phyloP scores from a whole-genome alignment of 2,888 invertebrate species.

The Adelphocoris suturalis region DNA sequence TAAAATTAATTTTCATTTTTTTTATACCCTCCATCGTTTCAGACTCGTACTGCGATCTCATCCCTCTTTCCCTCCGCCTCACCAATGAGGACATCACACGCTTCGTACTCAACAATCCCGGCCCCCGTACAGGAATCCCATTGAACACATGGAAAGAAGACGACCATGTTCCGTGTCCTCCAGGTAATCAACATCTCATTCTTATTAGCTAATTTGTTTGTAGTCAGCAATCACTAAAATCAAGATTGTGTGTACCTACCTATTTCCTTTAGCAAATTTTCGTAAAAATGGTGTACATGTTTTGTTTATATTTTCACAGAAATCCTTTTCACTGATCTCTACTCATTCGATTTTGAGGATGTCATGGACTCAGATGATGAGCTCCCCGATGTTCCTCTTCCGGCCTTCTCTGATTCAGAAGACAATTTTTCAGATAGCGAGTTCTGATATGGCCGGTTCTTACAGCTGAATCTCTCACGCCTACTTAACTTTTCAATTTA shows the following conservation, averaged over 20 bases:
- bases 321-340: background rate
- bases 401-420: background rate
- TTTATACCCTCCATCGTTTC: background rate
- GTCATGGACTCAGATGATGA: background rate
- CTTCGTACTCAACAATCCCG: background rate
- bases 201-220: too few species aligned
- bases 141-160: background rate
- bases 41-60: background rate
- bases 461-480: too few species aligned
- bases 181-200: background rate
- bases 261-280: too few species aligned
- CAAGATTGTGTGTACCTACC: too few species aligned
- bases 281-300: too few species aligned
- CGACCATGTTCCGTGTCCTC: background rate
- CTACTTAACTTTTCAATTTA: too few species aligned
- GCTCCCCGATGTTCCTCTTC: background rate
- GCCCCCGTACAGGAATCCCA: background rate
- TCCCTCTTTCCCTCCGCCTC: background rate
- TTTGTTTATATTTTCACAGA: too few species aligned
- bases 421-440: background rate
- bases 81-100: constrained; percentile 12
- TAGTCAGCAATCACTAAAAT: too few species aligned
- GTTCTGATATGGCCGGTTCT: background rate
- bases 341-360: background rate
- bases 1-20: background rate